These are phyloP conservation scores for Hycleus cichorii DNA, from an alignment of 1,140 invertebrate genomes.

Conservation along the genomic window DNA sequence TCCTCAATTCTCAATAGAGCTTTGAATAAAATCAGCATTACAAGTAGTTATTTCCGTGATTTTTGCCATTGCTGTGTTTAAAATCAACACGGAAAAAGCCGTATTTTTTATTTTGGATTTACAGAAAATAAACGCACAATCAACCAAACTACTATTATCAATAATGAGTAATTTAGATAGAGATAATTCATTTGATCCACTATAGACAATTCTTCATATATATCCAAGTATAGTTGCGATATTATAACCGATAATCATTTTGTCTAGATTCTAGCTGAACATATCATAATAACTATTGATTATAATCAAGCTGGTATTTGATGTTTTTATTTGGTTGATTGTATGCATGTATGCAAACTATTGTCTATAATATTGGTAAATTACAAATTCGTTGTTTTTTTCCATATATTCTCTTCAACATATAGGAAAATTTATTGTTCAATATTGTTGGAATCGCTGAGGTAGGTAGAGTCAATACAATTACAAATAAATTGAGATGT, in stretches of 20 bases:
- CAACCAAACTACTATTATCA: too few species aligned
- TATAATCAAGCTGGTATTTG: neutral
- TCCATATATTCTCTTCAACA: neutral
- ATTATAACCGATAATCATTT: conserved; percentile 29
- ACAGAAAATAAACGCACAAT: too few species aligned
- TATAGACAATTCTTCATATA: conserved; percentile 22
- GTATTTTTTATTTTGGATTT: too few species aligned
- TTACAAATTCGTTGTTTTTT: conserved; percentile 26
- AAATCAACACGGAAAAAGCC: too few species aligned
- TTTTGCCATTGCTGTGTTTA: neutral
- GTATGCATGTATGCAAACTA: conserved; percentile 16
- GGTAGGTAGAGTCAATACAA: conserved; percentile 23
- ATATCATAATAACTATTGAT: neutral
- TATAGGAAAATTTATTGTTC: conserved; percentile 20
- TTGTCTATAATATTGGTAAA: conserved; percentile 19
- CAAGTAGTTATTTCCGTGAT: conserved; percentile 6
- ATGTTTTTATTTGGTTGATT: neutral
- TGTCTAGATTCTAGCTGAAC: conserved; percentile 19
- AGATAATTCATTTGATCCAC: conserved; percentile 15
- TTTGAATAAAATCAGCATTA: neutral
- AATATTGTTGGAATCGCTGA: conserved; percentile 15
- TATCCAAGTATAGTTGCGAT: conserved; percentile 12
- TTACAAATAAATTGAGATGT: conserved; percentile 28
- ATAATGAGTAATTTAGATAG: too few species aligned
- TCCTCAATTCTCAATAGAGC: conserved; percentile 7